Evolutionary conservation across 2,113 vertebrate species (phyloP), one percentile per base, ranked within the genome.

Genomic region (Bubo bubo): DNA sequence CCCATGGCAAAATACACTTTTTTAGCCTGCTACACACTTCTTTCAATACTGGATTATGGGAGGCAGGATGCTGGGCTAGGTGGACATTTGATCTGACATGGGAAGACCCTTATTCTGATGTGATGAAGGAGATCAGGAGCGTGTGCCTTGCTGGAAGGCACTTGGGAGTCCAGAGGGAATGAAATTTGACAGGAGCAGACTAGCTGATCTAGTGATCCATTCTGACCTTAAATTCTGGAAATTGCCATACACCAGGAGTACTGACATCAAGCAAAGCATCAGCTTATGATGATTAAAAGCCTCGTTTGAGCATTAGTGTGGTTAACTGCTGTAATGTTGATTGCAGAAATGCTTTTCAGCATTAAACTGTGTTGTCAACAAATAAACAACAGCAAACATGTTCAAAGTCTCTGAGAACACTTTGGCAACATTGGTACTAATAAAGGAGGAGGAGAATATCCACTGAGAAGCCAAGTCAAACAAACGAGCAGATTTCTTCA

Each of bases 181-280:
- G 10, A 91, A 88, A 86, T 74, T 56, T n/a, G 60, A 79, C 64
- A 89, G 47, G 3, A 91, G 43, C 21, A 84, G 68, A 58, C 47
- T 63, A 50, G 28, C 3, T 72, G 53, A 83, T 83, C 53, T 76
- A 84, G 55, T 45, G 47, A 88, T 74, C 28, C 52, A 30, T 93
- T 93, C 86, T 88, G 77, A 86, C 80, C 73, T 92, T 83, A 74
- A 73, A 37, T 80, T 94, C 86, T 84, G 52, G 22, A 80, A 92
- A 76, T 26, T 73, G 71, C 62, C 47, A 23, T 34, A 43, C 17
- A 72, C 34, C 23, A 58, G 43, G 13, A 86, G 11, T 55, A 63
- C 56, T 39, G 14, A 73, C 39, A 50, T 58, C 28, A 93, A 86
- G 56, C 43, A 90, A 90, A 87, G 26, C 43, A 88, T 63, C n/a